Conservation (phyloP, 2,797 vertebrate genomes). For the Pseudochaenichthys georgianus region DNA sequence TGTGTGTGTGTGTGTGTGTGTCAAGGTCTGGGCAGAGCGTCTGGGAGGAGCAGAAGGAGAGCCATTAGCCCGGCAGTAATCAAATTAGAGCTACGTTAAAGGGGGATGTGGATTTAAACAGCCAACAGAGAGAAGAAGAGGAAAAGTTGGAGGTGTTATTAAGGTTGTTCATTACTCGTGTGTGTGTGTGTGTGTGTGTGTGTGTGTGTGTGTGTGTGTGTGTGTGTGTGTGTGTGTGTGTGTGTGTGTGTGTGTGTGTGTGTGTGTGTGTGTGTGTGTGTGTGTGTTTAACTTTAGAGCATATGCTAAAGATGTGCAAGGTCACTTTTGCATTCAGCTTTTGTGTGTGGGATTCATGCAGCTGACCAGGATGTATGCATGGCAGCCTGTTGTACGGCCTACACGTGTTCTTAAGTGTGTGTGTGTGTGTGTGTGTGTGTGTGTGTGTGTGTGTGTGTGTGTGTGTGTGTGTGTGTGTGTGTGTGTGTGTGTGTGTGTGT, state of each 20-base stretch:
- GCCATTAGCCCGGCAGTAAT: constrained; percentile 87
- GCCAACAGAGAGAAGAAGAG: constrained; percentile 82
- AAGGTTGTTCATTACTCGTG: constrained; percentile 86
- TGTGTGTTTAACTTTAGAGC: neutral
- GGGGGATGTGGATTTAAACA: constrained; percentile 86
- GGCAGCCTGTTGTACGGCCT: constrained; percentile 3
- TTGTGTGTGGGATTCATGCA: constrained; percentile 18
- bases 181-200: neutral
- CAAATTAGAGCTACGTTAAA: constrained; percentile 91
- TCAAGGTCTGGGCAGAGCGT: constrained; percentile 95
- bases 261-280: no score
- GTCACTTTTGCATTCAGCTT: constrained; percentile 46
- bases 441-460: no score
- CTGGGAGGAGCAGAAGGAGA: constrained; percentile 95
- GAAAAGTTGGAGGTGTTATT: constrained; percentile 88
- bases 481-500: no score
- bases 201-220: no score
- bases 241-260: no score
- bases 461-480: constrained; percentile 17
- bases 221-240: no score
- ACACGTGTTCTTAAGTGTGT: no score
- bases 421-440: no score
- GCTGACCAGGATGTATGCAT: constrained; percentile 21
- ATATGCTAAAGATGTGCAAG: constrained; percentile 59
- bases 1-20: no score